Base-by-base conservation (phyloP, 1,140 invertebrate genomes). In the Drosophila ironensis region DNA sequence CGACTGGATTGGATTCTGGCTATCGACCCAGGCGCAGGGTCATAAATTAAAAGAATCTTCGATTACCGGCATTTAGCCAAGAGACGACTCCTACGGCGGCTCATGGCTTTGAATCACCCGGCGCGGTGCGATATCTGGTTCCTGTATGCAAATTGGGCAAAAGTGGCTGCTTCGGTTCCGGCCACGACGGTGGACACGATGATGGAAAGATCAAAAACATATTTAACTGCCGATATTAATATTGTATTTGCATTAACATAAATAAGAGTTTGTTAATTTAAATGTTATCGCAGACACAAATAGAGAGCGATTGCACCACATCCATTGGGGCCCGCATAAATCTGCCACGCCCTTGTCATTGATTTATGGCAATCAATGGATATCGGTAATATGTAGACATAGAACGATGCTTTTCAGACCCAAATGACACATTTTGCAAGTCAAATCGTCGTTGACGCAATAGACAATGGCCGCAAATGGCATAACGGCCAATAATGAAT, bases 31-130 rank as follows among this genome's bases (percentile, higher is more conserved):
- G 70, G 56, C 42, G 37, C 45, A 51, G 54, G 52, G 77, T 76
- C 56, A 82, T 82, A 82, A 86, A 82, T 86, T 70, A 66, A 59
- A 25, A 54, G 48, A 56, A 54, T 57, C 47, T 61, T 75, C 51
- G 69, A 70, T 74, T 72, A 64, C 77, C 78, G 77, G 77, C 77
- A 81, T 82, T 81, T 76, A 63, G 74, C 35, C 47, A 53, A 67
- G 59, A 41, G 45, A n/a, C n/a, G n/a, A 33, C 63, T 61, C 37
- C 33, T 60, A 52, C 28, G 54, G 59, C 80, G 70, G 78, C 80
- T 86, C 47, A 60, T 47, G 60, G 69, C 68, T 86, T 82, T 77
- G 69, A 84, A 78, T 84, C 48, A 56, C 50, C 72, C 53, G 51
- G 48, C 57, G 71, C 47, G 27, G 46, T 73, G 51, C 35, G 60